phyloP scores from a whole-genome alignment of 2,797 vertebrate species.

The Adrianichthys oophorus region DNA sequence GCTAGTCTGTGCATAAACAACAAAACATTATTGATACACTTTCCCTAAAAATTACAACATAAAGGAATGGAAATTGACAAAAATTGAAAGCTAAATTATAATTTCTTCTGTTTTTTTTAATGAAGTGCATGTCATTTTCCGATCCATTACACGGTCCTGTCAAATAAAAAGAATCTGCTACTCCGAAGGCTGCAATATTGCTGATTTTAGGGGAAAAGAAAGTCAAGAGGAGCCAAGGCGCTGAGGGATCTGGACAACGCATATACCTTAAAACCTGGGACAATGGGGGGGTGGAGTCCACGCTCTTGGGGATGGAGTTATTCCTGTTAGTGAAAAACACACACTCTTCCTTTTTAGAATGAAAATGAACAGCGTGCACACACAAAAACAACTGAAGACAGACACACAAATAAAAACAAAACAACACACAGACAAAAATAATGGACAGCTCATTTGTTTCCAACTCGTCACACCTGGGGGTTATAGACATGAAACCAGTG shows the following conservation, averaged over 20 bases:
- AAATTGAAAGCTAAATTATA: background rate
- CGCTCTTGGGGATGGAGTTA: constrained; percentile 76
- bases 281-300: constrained; percentile 73
- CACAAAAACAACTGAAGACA: constrained; percentile 20
- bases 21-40: too few relatives aligned
- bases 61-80: too few relatives aligned
- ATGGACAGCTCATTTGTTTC: constrained; percentile 23
- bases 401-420: constrained; percentile 16
- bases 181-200: constrained; percentile 4
- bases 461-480: constrained; percentile 14
- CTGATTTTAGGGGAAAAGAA: constrained; percentile 27
- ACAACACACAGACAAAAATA: constrained; percentile 9
- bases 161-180: constrained; percentile 25
- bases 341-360: constrained; percentile 65
- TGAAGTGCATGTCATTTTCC: constrained; percentile 18
- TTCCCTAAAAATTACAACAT: too few relatives aligned
- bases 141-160: constrained; percentile 58
- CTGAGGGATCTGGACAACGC: constrained; percentile 46
- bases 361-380: constrained; percentile 45
- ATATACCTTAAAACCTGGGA: constrained; percentile 73
- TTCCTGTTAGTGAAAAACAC: constrained; percentile 81
- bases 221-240: constrained; percentile 26
- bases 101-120: constrained; percentile 5
- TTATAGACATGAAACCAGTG: constrained; percentile 5
- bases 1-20: too few relatives aligned